phyloP scores from a whole-genome alignment of 2,113 vertebrate genomes.

The Morone chrysops region DNA sequence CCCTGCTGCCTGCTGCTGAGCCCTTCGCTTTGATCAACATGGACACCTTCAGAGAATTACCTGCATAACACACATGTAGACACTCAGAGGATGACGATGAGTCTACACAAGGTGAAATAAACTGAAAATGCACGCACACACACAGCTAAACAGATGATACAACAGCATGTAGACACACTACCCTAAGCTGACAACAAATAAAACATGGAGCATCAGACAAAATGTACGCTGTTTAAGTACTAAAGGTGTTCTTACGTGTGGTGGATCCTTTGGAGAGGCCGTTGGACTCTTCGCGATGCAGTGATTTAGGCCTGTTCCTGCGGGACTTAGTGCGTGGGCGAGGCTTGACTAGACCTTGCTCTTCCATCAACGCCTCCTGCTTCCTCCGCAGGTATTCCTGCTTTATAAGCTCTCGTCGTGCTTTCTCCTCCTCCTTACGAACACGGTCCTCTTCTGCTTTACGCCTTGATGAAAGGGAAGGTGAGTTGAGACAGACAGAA shows the following conservation, averaged over 20 bases:
- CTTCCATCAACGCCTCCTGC: constrained; percentile 92
- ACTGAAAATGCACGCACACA: background rate
- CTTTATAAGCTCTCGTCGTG: constrained; percentile 93
- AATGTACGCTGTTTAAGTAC: background rate
- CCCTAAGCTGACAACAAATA: background rate
- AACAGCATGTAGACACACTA: background rate
- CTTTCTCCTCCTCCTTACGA: constrained; percentile 96
- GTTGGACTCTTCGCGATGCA: constrained; percentile 90
- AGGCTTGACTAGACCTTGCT: constrained; percentile 91
- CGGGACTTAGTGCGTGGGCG: constrained; percentile 88
- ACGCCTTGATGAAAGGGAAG: constrained; percentile 81
- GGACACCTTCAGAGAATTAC: constrained; percentile 72
- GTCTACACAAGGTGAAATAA: background rate
- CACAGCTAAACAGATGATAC: background rate
- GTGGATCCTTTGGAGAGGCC: constrained; percentile 87
- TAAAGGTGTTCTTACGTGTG: constrained; percentile 85
- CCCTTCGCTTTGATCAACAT: constrained; percentile 72
- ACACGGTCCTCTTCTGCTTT: constrained; percentile 95
- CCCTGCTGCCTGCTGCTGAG: constrained; percentile 73
- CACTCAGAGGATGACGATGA: constrained; percentile 19
- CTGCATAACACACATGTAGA: constrained; percentile 69
- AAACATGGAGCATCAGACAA: background rate
- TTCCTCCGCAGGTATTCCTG: constrained; percentile 94
- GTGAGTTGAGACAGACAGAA: background rate
- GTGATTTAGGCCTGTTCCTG: constrained; percentile 90